Evolutionary conservation across 2,113 vertebrate species (phyloP).

Genomic region (Equus quagga): DNA sequence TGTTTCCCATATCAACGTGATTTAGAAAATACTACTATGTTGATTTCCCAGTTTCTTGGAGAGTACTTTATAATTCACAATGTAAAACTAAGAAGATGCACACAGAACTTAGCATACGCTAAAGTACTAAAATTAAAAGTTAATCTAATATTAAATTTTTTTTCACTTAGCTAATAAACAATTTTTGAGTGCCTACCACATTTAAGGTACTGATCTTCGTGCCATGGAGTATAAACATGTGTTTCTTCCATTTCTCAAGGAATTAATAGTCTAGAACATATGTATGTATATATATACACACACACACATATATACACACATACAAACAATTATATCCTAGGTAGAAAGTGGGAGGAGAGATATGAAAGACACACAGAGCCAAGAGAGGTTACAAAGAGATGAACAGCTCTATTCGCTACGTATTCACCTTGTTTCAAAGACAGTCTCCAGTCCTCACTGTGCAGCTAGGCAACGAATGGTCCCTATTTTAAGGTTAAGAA

Average conservation of each 20-base stretch:
- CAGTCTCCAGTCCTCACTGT: neutral
- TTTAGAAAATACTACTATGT: neutral
- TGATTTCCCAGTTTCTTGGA: neutral
- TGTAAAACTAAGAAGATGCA: neutral
- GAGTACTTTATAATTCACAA: neutral
- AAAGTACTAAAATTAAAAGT: conserved; percentile 37
- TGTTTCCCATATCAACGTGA: neutral
- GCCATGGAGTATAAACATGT: neutral
- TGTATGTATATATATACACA: neutral
- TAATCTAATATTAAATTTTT: neutral
- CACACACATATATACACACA: neutral
- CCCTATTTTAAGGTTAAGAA: neutral
- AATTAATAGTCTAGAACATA: neutral
- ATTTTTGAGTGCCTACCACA: neutral
- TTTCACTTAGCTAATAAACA: neutral
- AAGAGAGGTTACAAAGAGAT: too few species aligned
- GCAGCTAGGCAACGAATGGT: neutral
- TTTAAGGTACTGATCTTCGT: neutral
- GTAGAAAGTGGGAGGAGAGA: neutral
- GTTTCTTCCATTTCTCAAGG: neutral
- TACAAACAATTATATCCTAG: neutral
- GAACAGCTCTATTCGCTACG: neutral
- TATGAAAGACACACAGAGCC: neutral
- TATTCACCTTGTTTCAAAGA: neutral
- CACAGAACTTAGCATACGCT: neutral